These are phyloP conservation scores for Ceyx cyanopectus DNA, from an alignment of 2,113 vertebrate genomes.

Conservation along the genomic window DNA sequence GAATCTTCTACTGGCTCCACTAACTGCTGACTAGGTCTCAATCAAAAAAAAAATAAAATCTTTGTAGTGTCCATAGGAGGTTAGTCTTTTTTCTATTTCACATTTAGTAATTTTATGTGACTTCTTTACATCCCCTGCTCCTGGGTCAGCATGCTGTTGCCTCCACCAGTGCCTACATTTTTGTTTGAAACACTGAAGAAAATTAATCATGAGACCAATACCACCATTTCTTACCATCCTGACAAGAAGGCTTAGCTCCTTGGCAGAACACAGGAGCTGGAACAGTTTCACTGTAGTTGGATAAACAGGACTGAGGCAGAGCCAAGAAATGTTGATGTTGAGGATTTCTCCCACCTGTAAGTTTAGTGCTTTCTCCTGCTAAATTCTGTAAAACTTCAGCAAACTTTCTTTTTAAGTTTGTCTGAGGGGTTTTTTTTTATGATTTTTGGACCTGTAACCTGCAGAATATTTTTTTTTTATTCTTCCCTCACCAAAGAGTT, in stretches of 20 bases:
- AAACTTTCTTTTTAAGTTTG: background rate
- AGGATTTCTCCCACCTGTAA: background rate
- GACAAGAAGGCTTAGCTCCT: background rate
- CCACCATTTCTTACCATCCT: background rate
- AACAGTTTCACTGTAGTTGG: background rate
- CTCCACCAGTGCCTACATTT: background rate
- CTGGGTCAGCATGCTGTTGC: background rate
- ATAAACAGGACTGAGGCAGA: background rate
- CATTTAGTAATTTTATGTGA: background rate
- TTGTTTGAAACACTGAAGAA: background rate
- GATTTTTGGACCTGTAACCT: background rate
- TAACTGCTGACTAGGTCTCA: background rate
- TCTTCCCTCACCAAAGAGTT: background rate
- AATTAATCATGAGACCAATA: background rate
- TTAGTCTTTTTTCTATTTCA: background rate
- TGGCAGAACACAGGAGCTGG: background rate
- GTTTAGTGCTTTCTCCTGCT: background rate
- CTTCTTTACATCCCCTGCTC: background rate
- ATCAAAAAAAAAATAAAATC: background rate
- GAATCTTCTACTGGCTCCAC: background rate
- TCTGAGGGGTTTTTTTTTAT: background rate
- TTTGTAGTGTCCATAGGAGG: background rate
- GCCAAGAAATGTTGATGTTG: background rate
- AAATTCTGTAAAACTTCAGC: background rate
- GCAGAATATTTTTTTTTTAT: background rate